These are phyloP conservation scores for Sminthopsis crassicaudata DNA, from an alignment of 2,113 vertebrate species.

Conservation along the genomic window DNA sequence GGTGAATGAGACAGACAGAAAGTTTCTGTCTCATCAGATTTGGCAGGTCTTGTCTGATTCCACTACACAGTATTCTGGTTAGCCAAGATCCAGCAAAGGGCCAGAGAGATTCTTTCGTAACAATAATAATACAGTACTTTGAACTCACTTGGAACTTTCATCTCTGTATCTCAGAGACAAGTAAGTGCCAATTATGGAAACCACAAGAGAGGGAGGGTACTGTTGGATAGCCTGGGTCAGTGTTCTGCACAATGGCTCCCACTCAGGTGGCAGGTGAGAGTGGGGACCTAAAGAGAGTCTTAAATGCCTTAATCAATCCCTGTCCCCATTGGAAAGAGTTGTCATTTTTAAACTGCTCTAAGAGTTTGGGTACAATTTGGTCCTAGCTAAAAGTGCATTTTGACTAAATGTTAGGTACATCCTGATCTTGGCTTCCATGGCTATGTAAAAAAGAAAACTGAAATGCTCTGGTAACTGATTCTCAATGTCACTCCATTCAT, in stretches of 20 bases:
- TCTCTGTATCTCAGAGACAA: not conserved
- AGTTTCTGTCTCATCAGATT: not conserved
- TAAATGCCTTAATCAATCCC: not conserved
- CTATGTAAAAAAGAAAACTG: not conserved
- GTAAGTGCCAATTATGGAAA: not conserved
- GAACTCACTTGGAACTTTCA: not conserved
- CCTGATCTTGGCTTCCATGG: not conserved
- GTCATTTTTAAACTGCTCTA: not conserved
- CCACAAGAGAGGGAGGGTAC: not conserved
- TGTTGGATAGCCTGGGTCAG: not conserved
- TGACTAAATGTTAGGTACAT: too few relatives aligned
- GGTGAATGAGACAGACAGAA: not conserved
- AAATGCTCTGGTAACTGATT: not conserved
- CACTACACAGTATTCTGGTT: not conserved
- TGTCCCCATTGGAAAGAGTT: not conserved
- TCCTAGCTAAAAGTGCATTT: not conserved
- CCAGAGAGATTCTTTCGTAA: not conserved
- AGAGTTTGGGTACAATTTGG: not conserved
- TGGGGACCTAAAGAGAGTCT: not conserved
- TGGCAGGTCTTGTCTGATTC: fast-evolving
- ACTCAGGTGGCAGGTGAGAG: not conserved
- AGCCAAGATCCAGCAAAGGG: not conserved
- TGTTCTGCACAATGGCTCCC: not conserved
- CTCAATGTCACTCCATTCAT: not conserved
- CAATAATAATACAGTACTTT: not conserved